A percentile compares a stretch with the other conserved stretches of the same genome.
Conservation (phyloP, 1,140 invertebrate genomes). For the Danaus plexippus region DNA sequence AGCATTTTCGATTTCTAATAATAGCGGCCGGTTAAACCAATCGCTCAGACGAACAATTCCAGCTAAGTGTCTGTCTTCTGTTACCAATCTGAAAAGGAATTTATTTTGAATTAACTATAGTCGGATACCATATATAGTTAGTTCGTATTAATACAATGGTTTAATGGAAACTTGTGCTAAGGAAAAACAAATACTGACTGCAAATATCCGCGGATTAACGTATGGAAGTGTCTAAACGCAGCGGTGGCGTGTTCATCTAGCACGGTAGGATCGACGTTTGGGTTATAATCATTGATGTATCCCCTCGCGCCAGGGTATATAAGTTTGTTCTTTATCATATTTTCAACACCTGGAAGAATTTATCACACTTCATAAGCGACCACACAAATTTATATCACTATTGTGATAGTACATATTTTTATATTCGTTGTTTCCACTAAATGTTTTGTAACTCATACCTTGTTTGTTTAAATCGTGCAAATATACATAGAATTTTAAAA, state of each 20-base stretch:
- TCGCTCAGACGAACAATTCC: conserved; percentile 81
- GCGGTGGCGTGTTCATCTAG: conserved; percentile 90
- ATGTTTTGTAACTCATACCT: too few species aligned
- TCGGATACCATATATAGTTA: neutral
- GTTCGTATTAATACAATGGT: neutral
- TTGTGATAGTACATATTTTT: too few species aligned
- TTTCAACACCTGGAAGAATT: conserved; percentile 72
- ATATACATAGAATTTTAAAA: too few species aligned
- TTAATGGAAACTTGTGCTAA: conserved; percentile 6
- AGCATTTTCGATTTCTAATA: conserved; percentile 79
- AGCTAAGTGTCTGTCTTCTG: conserved; percentile 73
- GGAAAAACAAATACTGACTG: conserved; percentile 73
- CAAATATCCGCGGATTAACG: conserved; percentile 83
- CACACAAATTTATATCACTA: too few species aligned
- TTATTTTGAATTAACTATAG: neutral
- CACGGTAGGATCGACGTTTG: conserved; percentile 82
- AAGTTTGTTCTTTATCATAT: conserved; percentile 79
- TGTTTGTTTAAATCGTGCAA: too few species aligned
- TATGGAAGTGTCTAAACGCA: conserved; percentile 91
- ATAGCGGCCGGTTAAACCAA: conserved; percentile 80
- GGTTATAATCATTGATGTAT: conserved; percentile 90
- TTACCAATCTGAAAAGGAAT: conserved; percentile 74
- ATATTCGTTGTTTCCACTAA: too few species aligned
- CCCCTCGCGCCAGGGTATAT: conserved; percentile 75
- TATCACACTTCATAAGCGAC: neutral